Evolutionary conservation across 2,113 vertebrate genomes (phyloP), one percentile per base, ranked within the genome.

Genomic region (Speoplatyrhinus poulsoni): DNA sequence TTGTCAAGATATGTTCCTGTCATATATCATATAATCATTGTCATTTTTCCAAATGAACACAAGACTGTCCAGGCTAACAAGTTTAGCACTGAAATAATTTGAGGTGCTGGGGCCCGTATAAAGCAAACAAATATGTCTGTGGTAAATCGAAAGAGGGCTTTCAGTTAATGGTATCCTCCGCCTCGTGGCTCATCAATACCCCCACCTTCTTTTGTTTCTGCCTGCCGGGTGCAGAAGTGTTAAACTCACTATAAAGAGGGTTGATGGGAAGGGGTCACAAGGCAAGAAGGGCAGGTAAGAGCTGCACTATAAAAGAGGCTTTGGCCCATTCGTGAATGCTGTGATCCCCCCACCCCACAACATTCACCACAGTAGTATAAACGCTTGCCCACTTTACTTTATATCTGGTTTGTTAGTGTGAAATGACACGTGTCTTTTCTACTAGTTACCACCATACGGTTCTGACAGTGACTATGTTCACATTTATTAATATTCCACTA

Each of bases 171-270:
- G n/a, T 9, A 9, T 68, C 64, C 78, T 57, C 17, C 67, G 62
- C 62, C 36, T 15, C 47, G 62, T 76, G 52, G 62, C 79, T 88
- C 73, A 88, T 62, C 75, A 66, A 16, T 75, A 72, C 60, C 63
- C 77, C 62, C 64, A 75, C 71, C 81, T 61, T 89, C 82, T 87
- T 90, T 70, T 92, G 81, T 91, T 92, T 91, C 91, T 92, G 91
- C 92, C 91, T 6, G 90, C 90, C 92, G 80, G 89, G 88, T 88
- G 55, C 89, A 95, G 94, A 92, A 95, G 91, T 92, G 91, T 95
- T 93, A 94, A 93, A 92, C 91, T 95, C 90, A 92, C 90, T 90
- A 89, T 95, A 94, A 94, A 95, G 91, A 94, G 93, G 92, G 90
- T 94, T 95, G 92, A 95, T 93, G 92, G 90, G 87, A 95, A 94